Percentiles rank a stretch among this genome's conserved stretches.
Evolutionary conservation across 1,140 invertebrate species (phyloP).

Genomic region (Drosophila arawakana): DNA sequence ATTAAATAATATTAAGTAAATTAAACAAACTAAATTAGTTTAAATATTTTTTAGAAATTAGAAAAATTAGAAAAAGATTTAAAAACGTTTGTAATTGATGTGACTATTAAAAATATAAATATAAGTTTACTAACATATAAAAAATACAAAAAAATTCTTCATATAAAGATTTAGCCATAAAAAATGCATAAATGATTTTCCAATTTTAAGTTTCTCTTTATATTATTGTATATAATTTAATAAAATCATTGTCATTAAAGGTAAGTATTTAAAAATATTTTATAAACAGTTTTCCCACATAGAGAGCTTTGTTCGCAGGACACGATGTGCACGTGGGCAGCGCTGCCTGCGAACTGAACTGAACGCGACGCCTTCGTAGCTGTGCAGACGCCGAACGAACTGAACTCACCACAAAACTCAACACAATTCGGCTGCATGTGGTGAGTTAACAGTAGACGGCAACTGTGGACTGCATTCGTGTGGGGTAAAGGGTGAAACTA

Average conservation of each 20-base stretch:
- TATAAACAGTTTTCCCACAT: neutral
- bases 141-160: too few relatives aligned
- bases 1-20: too few relatives aligned
- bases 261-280: neutral
- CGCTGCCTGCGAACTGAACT: constrained; percentile 34
- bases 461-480: neutral
- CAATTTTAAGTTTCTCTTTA: neutral
- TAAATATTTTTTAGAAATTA: too few relatives aligned
- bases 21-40: too few relatives aligned
- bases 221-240: neutral
- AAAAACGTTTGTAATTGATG: too few relatives aligned
- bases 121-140: too few relatives aligned
- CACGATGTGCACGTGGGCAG: constrained; percentile 16
- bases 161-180: too few relatives aligned
- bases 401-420: constrained; percentile 20
- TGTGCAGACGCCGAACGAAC: constrained; percentile 6
- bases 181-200: too few relatives aligned
- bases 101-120: too few relatives aligned
- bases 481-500: neutral
- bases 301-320: neutral
- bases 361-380: neutral
- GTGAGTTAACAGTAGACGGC: constrained; percentile 25
- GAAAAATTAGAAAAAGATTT: too few relatives aligned
- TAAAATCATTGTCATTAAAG: neutral
- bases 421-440: constrained; percentile 18